A percentile compares a stretch with the other conserved stretches of the same genome.
These are phyloP conservation scores for Clytia hemisphaerica DNA, from an alignment of 30 jellyfish, hydroid and myxozoan genomes.

Conservation along the genomic window DNA sequence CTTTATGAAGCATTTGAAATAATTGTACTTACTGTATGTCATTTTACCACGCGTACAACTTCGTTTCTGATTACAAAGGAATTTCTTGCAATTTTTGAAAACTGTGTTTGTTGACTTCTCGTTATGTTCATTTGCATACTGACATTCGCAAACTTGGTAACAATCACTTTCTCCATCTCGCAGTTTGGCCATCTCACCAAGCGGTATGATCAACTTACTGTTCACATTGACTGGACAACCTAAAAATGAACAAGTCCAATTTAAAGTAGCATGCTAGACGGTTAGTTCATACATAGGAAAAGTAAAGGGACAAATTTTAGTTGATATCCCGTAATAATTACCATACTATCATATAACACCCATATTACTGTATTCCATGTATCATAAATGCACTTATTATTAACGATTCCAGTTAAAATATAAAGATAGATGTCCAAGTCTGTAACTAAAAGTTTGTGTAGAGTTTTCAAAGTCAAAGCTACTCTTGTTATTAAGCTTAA, in stretches of 20 bases:
- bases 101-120: not conserved
- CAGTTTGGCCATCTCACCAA: conserved; percentile 29
- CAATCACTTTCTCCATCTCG: conserved; percentile 24
- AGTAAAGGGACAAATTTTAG: not conserved
- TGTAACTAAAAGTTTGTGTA: too few relatives aligned
- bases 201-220: conserved; percentile 29
- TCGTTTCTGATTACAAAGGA: conserved; percentile 30
- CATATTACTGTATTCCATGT: not conserved
- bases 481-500: too few relatives aligned
- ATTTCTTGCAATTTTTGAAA: conserved; percentile 29
- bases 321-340: not conserved
- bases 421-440: too few relatives aligned
- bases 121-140: not conserved
- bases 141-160: conserved; percentile 34
- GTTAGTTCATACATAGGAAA: too few relatives aligned
- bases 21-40: conserved; percentile 18
- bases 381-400: not conserved
- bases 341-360: not conserved
- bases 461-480: too few relatives aligned
- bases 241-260: too few relatives aligned
- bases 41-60: conserved; percentile 7
- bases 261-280: too few relatives aligned
- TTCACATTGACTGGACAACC: conserved; percentile 36
- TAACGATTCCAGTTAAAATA: not conserved
- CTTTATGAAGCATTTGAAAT: not conserved